Percentiles rank a stretch among this genome's conserved stretches.
phyloP scores from a whole-genome alignment of 2,888 invertebrate genomes.

The Notodonta dromedarius region DNA sequence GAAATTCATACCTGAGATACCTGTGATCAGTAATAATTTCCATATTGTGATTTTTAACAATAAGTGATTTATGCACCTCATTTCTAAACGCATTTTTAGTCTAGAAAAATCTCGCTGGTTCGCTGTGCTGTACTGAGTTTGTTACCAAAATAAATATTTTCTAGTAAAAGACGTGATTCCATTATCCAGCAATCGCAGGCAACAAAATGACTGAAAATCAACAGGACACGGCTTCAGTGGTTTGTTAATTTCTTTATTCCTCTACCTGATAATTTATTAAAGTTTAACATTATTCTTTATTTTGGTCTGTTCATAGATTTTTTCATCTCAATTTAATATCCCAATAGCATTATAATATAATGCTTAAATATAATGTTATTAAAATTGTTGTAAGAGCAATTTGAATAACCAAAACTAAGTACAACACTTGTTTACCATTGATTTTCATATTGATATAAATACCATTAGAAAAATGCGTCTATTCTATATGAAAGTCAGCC shows the following conservation, averaged over 20 bases:
- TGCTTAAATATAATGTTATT: too few species aligned
- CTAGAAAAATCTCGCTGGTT: conserved; percentile 50
- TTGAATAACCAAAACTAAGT: too few species aligned
- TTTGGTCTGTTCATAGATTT: neutral
- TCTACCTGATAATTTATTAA: neutral
- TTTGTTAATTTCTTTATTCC: conserved; percentile 7
- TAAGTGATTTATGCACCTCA: neutral
- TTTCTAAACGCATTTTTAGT: conserved; percentile 30
- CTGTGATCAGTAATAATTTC: too few species aligned
- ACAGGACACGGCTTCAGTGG: conserved; percentile 16
- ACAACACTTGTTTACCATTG: too few species aligned
- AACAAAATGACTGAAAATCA: conserved; percentile 30
- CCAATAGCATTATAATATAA: too few species aligned
- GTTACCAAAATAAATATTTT: conserved; percentile 40
- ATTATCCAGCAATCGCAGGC: neutral
- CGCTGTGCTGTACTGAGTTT: conserved; percentile 12
- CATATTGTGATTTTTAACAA: too few species aligned
- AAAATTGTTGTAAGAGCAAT: too few species aligned
- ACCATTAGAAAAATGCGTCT: too few species aligned
- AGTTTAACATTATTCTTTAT: neutral
- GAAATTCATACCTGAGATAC: too few species aligned
- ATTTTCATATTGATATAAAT: too few species aligned
- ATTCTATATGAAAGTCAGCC: too few species aligned
- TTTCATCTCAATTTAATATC: neutral
- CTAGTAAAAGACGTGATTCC: neutral